Conservation (phyloP, 1,140 invertebrate genomes). For the Aphaenogaster rudis region DNA sequence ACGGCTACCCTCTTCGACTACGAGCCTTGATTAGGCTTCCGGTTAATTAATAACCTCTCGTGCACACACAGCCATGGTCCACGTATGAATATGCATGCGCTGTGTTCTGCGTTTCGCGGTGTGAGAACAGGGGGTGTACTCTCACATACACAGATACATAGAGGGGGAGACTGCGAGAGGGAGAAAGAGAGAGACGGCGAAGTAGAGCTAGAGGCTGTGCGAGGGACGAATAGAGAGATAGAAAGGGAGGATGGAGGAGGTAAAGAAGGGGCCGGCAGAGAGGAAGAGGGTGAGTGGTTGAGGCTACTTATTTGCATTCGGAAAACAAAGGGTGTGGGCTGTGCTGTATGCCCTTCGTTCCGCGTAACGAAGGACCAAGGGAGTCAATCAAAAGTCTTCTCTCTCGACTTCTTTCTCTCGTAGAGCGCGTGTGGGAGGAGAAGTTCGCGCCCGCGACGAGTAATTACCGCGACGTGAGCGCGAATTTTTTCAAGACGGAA, state of each 20-base stretch:
- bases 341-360: conserved; percentile 76
- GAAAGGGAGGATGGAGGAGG: conserved; percentile 29
- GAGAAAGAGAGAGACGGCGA: not conserved
- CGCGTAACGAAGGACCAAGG: conserved; percentile 72
- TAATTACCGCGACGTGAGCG: conserved; percentile 59
- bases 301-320: conserved; percentile 86
- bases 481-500: conserved; percentile 51
- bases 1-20: conserved; percentile 81
- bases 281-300: conserved; percentile 63
- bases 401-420: conserved; percentile 49
- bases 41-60: conserved; percentile 87
- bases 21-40: conserved; percentile 87
- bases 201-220: conserved; percentile 24
- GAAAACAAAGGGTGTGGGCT: conserved; percentile 85
- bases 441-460: conserved; percentile 39
- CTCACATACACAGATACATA: conserved; percentile 37
- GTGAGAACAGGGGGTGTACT: conserved; percentile 72
- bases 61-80: conserved; percentile 83
- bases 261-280: conserved; percentile 55
- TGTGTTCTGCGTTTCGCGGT: conserved; percentile 84
- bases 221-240: conserved; percentile 31
- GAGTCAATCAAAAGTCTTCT: conserved; percentile 62
- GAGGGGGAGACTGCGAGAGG: conserved; percentile 26
- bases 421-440: not conserved
- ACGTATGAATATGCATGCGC: conserved; percentile 86